Percentiles rank a stretch among this genome's conserved stretches.
These are phyloP conservation scores for Astropecten irregularis DNA, from an alignment of 53 echinoderm and acorn worm genomes.

Conservation along the genomic window DNA sequence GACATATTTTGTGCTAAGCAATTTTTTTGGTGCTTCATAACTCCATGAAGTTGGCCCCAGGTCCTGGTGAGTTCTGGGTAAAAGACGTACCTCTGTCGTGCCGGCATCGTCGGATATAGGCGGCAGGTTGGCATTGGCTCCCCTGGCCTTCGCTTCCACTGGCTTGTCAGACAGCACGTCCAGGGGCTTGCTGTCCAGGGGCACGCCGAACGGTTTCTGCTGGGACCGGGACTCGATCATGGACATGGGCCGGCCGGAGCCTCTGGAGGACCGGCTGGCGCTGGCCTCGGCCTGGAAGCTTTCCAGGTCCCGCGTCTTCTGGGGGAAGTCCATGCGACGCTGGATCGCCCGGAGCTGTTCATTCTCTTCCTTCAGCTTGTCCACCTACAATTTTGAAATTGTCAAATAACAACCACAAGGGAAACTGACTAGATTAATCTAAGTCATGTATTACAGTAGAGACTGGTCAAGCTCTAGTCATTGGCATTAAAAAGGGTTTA, in stretches of 20 bases:
- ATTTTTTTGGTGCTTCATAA: too few species aligned
- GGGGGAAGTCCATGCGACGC: constrained; percentile 66
- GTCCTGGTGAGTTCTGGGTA: too few species aligned
- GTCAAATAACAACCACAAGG: too few species aligned
- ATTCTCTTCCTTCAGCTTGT: constrained; percentile 92
- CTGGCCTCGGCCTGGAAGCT: constrained; percentile 46
- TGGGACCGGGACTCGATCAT: constrained; percentile 76
- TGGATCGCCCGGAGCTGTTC: constrained; percentile 72
- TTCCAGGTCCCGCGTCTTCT: constrained; percentile 66
- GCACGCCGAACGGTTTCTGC: constrained; percentile 58
- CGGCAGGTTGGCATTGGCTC: background rate
- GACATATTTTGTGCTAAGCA: too few species aligned
- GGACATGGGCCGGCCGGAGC: constrained; percentile 67
- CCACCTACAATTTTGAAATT: constrained; percentile 81
- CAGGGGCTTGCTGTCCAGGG: background rate
- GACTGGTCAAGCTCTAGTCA: too few species aligned
- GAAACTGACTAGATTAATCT: too few species aligned
- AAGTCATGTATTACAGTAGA: too few species aligned
- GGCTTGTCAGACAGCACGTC: background rate
- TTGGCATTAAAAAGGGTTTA: too few species aligned
- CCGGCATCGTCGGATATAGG: constrained; percentile 9
- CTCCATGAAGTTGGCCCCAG: too few species aligned
- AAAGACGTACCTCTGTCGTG: constrained; percentile 1
- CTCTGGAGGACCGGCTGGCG: constrained; percentile 5
- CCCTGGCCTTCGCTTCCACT: constrained; percentile 11